Evolutionary conservation across 2,113 vertebrate species (phyloP).

Genomic region (Dipodomys spectabilis): DNA sequence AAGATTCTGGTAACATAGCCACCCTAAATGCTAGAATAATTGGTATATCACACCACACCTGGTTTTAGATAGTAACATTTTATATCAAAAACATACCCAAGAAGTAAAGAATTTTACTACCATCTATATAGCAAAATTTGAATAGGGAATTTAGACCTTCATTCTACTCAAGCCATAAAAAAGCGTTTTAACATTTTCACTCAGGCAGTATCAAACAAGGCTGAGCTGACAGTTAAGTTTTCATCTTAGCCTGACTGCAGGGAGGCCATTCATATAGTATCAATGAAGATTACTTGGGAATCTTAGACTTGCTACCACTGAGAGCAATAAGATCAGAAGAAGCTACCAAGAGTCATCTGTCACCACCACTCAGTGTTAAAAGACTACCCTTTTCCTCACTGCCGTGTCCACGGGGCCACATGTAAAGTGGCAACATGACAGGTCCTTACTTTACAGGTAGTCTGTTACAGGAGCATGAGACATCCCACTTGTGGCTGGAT

Average conservation of each 20-base stretch:
- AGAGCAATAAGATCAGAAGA: background rate
- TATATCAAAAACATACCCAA: background rate
- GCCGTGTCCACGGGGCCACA: background rate
- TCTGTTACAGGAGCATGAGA: background rate
- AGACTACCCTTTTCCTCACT: too few species aligned
- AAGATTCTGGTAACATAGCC: too few species aligned
- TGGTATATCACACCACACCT: too few species aligned
- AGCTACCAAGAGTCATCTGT: background rate
- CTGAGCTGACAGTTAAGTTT: background rate
- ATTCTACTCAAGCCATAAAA: background rate
- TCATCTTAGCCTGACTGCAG: background rate
- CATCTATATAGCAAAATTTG: background rate
- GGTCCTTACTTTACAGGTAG: background rate
- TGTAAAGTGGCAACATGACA: background rate
- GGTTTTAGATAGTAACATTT: background rate
- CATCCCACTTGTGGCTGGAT: too few species aligned
- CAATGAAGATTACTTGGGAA: background rate
- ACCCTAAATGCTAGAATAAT: too few species aligned
- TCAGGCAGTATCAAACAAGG: background rate
- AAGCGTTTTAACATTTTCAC: rapidly evolving
- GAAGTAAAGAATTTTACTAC: too few species aligned
- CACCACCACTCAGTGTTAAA: background rate
- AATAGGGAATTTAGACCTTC: background rate
- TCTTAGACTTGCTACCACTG: background rate
- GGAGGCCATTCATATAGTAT: background rate